Conservation (phyloP, 2,797 vertebrate species). For the Discoglossus pictus region DNA sequence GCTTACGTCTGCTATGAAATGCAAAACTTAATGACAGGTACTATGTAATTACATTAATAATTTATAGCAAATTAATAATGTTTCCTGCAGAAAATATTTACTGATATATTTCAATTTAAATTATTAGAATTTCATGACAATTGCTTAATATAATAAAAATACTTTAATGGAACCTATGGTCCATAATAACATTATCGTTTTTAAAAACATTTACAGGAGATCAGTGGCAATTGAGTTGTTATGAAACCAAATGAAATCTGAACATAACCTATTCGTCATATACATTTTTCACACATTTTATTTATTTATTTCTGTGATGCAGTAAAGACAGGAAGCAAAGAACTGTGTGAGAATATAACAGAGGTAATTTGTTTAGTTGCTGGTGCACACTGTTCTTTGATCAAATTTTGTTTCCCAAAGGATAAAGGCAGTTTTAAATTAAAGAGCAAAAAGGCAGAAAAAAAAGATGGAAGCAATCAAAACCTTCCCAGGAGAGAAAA, state of each 20-base stretch:
- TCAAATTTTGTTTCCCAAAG: slow-evolving; percentile 77
- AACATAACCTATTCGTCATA: slow-evolving; percentile 34
- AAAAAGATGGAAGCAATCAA: slow-evolving; percentile 74
- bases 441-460: slow-evolving; percentile 69
- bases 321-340: slow-evolving; percentile 40
- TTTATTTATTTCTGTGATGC: slow-evolving; percentile 30
- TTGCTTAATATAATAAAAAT: neutral
- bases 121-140: slow-evolving; percentile 7
- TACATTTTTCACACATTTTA: slow-evolving; percentile 33
- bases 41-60: too few species aligned
- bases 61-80: too few species aligned
- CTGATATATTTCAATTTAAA: too few species aligned
- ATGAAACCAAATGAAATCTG: slow-evolving; percentile 27
- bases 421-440: slow-evolving; percentile 74
- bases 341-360: slow-evolving; percentile 69
- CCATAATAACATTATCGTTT: slow-evolving; percentile 19
- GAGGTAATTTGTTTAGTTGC: slow-evolving; percentile 74
- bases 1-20: too few species aligned
- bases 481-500: slow-evolving; percentile 71
- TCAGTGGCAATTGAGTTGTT: neutral
- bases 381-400: slow-evolving; percentile 68
- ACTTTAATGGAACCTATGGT: slow-evolving; percentile 8
- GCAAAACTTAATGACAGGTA: too few species aligned
- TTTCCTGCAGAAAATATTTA: too few species aligned
- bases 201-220: slow-evolving; percentile 1